Conservation (phyloP, 2,113 vertebrate genomes). For the Cepphus grylle region DNA sequence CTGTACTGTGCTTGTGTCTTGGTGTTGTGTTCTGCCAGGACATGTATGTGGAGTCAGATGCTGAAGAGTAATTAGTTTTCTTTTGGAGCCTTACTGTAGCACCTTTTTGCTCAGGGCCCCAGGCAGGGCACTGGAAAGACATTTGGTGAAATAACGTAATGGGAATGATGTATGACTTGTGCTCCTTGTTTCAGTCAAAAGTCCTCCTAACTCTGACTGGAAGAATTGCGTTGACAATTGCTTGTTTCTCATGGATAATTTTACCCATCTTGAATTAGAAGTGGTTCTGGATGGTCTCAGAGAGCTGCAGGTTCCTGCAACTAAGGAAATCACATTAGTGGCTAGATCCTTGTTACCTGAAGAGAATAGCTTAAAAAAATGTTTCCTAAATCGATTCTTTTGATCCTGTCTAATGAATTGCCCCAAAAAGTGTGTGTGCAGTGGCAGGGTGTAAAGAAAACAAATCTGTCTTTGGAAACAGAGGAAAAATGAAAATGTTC, state of each 20-base stretch:
- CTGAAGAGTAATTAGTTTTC: background rate
- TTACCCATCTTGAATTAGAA: background rate
- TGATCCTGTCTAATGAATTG: background rate
- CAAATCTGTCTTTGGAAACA: background rate
- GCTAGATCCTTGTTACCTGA: background rate
- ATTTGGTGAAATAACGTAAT: background rate
- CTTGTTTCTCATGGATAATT: background rate
- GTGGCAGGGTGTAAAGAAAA: background rate
- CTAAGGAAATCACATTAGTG: background rate
- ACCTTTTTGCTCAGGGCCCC: background rate
- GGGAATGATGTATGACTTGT: background rate
- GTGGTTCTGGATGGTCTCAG: background rate
- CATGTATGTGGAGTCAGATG: background rate
- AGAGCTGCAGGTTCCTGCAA: background rate
- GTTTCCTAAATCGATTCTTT: background rate
- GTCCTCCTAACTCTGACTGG: background rate
- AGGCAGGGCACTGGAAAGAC: background rate
- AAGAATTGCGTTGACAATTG: background rate
- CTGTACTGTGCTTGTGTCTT: background rate
- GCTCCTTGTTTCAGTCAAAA: background rate
- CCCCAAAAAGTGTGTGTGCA: fast-evolving
- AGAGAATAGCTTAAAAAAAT: background rate
- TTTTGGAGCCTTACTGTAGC: background rate
- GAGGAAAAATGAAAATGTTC: background rate
- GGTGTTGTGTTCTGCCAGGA: background rate